Percentiles rank a stretch among this genome's conserved stretches.
Evolutionary conservation across 2,888 invertebrate species (phyloP).

Genomic region (Platypus cylindrus): DNA sequence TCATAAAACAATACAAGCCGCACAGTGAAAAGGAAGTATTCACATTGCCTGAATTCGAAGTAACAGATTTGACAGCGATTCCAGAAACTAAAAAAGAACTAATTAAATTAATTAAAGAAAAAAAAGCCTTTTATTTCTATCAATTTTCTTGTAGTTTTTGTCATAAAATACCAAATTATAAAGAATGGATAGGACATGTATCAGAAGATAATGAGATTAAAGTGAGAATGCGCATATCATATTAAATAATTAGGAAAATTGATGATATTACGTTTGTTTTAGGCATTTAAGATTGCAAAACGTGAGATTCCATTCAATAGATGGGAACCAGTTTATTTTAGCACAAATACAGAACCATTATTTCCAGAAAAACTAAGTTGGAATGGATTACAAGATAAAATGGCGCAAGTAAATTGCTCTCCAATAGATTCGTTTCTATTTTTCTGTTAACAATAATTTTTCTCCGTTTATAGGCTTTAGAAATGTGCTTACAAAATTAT

Average conservation of each 20-base stretch:
- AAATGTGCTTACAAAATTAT: slow-evolving; percentile 62
- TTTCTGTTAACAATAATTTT: background rate
- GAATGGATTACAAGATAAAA: slow-evolving; percentile 74
- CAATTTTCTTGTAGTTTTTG: slow-evolving; percentile 58
- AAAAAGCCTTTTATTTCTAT: slow-evolving; percentile 53
- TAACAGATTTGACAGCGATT: slow-evolving; percentile 45
- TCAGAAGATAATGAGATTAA: slow-evolving; percentile 38
- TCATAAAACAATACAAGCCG: slow-evolving; percentile 27
- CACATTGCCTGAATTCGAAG: slow-evolving; percentile 60
- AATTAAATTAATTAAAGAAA: slow-evolving; percentile 40
- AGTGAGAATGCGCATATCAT: slow-evolving; percentile 34
- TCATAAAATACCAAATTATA: slow-evolving; percentile 60
- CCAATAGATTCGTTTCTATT: no score
- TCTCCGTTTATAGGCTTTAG: slow-evolving; percentile 48
- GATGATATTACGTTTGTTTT: slow-evolving; percentile 18
- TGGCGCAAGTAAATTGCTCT: slow-evolving; percentile 68
- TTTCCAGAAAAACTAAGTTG: slow-evolving; percentile 65
- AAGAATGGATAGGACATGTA: slow-evolving; percentile 49
- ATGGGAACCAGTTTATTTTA: slow-evolving; percentile 74
- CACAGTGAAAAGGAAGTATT: slow-evolving; percentile 38
- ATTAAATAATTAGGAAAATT: background rate
- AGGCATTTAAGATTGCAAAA: slow-evolving; percentile 53
- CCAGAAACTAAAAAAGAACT: slow-evolving; percentile 51
- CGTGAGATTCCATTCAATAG: slow-evolving; percentile 61
- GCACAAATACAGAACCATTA: slow-evolving; percentile 59